Evolutionary conservation across 30 jellyfish, hydroid and myxozoan genomes (phyloP), one percentile per base, ranked within the genome.

Genomic region (Hydractinia symbiolongicarpus): DNA sequence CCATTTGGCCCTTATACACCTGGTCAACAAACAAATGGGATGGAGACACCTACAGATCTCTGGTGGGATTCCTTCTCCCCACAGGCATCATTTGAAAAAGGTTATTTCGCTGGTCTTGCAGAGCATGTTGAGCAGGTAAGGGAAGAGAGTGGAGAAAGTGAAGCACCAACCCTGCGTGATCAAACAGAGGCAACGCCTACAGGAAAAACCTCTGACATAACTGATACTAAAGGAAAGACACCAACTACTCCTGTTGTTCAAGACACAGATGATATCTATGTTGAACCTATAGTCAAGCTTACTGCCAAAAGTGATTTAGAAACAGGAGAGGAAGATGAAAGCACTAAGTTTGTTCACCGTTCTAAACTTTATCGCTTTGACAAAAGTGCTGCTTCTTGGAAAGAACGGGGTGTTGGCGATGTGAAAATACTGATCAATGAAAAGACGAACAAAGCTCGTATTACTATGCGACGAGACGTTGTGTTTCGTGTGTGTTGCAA

Each of bases 51-150:
- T 19, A 30, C 82, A 76, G 98, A 91, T 71, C 83, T 91, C 95
- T 91, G 96, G 77, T 91, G 98, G 98, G 98, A 91, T 62, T 88
- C 95, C 14, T 91, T 91, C 78, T 91, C 98, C 5, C 98, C 98
- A 5, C 95, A 90, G 15, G 96, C 98, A 14, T 83, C 88, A 16
- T 89, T 89, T 55, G 95, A 87, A 52, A 81, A 82, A 75, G 95
- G 96, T n/a, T 91, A 82, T 84, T 91, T 91, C 67, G 84, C 98
- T 8, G 98, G 98, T 55, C 75, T 77, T 50, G 5, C 85, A 11
- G 81, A 77, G 56, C 85, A 77, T 55, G 85, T 77, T 55, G 97
- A 90, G 55, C 96, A 90, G 77, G 64, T 86, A 4, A 90, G 90
- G 67, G 72, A 53, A n/a, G 94, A 89, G 73, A 78, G 87, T 19